phyloP scores from a whole-genome alignment of 2,113 vertebrate species.

The Chaetops frenatus region DNA sequence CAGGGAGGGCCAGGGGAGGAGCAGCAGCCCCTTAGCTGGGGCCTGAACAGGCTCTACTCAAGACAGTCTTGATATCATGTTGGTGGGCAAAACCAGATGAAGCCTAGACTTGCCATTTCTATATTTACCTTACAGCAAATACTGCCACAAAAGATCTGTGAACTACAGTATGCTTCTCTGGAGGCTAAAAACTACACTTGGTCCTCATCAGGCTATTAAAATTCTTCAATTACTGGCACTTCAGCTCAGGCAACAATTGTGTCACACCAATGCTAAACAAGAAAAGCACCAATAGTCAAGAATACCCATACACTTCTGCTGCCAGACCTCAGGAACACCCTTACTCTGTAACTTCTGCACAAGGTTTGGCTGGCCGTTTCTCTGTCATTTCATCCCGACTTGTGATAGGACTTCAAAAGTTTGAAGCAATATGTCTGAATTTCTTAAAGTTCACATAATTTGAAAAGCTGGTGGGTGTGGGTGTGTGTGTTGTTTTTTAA shows the following conservation, averaged over 20 bases:
- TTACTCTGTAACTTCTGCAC: background rate
- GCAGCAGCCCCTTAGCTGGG: background rate
- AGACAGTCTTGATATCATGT: fast-evolving
- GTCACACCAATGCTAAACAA: background rate
- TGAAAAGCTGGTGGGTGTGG: background rate
- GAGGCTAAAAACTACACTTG: background rate
- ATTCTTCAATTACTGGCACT: background rate
- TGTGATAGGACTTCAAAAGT: background rate
- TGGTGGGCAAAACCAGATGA: background rate
- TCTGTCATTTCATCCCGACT: background rate
- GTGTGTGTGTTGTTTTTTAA: background rate
- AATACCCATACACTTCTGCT: background rate
- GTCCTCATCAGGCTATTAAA: background rate
- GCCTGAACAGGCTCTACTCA: background rate
- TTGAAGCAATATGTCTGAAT: background rate
- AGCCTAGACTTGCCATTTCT: background rate
- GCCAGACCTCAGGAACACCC: background rate
- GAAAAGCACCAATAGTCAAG: background rate
- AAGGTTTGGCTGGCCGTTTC: background rate
- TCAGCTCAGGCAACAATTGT: background rate
- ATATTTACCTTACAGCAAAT: background rate
- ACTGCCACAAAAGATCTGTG: background rate
- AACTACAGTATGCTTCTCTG: background rate
- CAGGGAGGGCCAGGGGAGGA: background rate
- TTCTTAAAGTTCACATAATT: background rate